Base-by-base conservation (phyloP, 2,113 vertebrate species). In the Neogobius melanostomus region DNA sequence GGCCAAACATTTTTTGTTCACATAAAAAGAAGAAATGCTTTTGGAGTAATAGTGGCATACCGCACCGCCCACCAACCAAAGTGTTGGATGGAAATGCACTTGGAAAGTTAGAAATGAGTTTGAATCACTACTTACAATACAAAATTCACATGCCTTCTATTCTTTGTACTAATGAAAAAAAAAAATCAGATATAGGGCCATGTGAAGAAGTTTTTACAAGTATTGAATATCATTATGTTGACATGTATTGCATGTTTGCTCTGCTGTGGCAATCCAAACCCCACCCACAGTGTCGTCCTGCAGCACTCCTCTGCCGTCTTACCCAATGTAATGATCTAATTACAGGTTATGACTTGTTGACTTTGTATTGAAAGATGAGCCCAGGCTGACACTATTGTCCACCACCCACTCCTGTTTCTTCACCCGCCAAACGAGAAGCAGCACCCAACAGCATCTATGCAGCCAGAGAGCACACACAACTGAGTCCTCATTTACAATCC, bases 401-500 rank as follows among this genome's bases (percentile, higher is more conserved):
- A 73, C 14, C 69, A 73, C 14, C 69, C 73, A 53, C 28, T 68
- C 44, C 57, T 46, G 17, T 65, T 52, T 75, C 57, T 17, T 59
- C 66, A 61, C 15, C 72, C 51, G 65, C 57, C 72, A 48, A 71
- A 51, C 51, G 42, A 76, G 36, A 67, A 63, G 59, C 47, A 47
- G 75, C 46, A 43, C 47, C 17, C 51, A 81, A 65, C 66, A 74
- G 57, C 65, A 70, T 61, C 71, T 56, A 56, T 21, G 54, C 63
- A 68, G 69, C 42, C 42, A 66, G 47, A 15, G 48, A 68, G 61
- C 82, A 66, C 73, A 76, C 68, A 75, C 74, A 52, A 52, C 78
- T 79, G 15, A 74, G 60, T 72, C 81, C 88, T 90, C 74, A 92
- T 93, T 93, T 93, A 90, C 92, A 92, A 92, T 76, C 79, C 92